Evolutionary conservation across 2,888 invertebrate genomes (phyloP), one percentile per base, ranked within the genome.

Genomic region (Drosophila heteroneura): DNA sequence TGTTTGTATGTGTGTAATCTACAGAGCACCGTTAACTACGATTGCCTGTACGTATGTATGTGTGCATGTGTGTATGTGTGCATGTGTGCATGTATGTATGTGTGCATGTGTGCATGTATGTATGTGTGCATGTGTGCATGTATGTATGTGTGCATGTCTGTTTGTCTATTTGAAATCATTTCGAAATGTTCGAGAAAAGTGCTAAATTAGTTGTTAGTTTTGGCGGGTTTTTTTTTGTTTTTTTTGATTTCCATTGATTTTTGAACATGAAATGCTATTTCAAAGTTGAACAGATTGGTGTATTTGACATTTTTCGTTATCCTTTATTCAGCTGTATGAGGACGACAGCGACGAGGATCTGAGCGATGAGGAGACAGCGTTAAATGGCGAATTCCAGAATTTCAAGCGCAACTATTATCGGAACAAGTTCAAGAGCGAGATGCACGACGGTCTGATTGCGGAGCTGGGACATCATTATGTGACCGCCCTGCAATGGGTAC

Each of bases 401-500:
- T 97, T 97, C 92, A 99, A 99, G 93, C 95, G 96, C 77, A 96
- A 97, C 92, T 99, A 99, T 94, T 99, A 99, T 92, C 96, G 96
- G 94, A 97, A 96, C 80, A 99, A 99, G 93, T 94, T 99, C 92
- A 96, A 97, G 67, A 14, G 47, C 14, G 85, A 80, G 14, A 12
- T 49, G 64, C 71, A 70, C 5, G 22, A 6, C 1, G 63, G 75
- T 5, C 22, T 91, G 3, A 54, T 84, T n/a, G 53, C 37, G 0
- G 71, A 84, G 9, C 54, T 85, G 54, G 68, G 57, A 9, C 30
- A 69, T 19, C 87, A 90, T 59, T 99, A 99, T 92, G 96, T 99
- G 14, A 95, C 96, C 49, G 99, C 98, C 0, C 96, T 99, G 58
- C 99, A 99, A 89, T 99, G 99, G 99, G 98, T 98, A 92, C 94